phyloP scores from a whole-genome alignment of 2,888 invertebrate species.

The Drosophila buzzatii region DNA sequence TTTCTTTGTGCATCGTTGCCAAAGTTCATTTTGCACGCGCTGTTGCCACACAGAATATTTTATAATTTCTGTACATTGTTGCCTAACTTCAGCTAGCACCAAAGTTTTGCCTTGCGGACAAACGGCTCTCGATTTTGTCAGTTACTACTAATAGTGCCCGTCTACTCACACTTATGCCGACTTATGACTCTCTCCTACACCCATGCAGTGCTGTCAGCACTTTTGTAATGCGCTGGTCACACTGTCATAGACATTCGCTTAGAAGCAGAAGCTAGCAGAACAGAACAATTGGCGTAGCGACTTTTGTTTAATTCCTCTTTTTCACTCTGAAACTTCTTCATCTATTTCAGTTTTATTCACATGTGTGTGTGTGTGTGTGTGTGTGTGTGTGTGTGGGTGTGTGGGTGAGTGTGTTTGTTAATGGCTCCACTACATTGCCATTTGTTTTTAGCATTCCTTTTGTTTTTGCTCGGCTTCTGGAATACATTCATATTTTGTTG shows the following conservation, averaged over 20 bases:
- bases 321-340: conserved; percentile 58
- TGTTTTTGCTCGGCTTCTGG: conserved; percentile 59
- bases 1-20: neutral
- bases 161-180: neutral
- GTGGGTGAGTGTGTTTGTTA: conserved; percentile 55
- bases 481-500: conserved; percentile 33
- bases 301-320: conserved; percentile 52
- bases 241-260: conserved; percentile 47
- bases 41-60: neutral
- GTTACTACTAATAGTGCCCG: neutral
- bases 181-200: too few relatives aligned
- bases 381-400: conserved; percentile 15
- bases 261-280: conserved; percentile 31
- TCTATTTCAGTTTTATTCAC: conserved; percentile 44
- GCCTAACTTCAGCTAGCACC: neutral
- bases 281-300: conserved; percentile 49
- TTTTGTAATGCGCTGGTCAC: conserved; percentile 32
- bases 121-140: neutral
- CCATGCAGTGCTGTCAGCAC: neutral
- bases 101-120: neutral
- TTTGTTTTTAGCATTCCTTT: conserved; percentile 66
- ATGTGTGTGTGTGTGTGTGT: conserved; percentile 17
- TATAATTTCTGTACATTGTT: neutral
- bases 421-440: conserved; percentile 73
- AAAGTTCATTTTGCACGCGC: neutral